Evolutionary conservation across 1,140 invertebrate genomes (phyloP).

Genomic region (Ceratina japonica): DNA sequence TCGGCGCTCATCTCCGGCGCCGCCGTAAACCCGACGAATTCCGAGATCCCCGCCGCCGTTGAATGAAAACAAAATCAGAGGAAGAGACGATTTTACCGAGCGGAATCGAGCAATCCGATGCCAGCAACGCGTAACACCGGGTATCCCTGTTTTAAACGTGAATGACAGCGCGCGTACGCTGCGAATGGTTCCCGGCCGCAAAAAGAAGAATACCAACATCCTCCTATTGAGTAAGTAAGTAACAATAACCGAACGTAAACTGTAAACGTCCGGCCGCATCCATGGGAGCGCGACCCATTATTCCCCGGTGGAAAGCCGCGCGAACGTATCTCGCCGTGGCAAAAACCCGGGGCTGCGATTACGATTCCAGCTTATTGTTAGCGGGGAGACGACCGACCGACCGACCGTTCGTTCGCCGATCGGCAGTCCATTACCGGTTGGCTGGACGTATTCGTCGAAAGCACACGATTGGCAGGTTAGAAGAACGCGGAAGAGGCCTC

Average conservation of each 20-base stretch:
- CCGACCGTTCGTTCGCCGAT: background rate
- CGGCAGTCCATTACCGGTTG: constrained; percentile 27
- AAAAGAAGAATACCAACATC: background rate
- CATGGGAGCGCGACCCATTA: background rate
- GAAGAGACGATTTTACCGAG: background rate
- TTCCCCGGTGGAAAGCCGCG: background rate
- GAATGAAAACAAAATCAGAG: too few species aligned
- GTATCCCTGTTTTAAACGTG: background rate
- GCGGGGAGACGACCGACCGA: background rate
- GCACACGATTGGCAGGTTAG: constrained; percentile 27
- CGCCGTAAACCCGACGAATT: background rate
- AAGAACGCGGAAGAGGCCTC: constrained; percentile 59
- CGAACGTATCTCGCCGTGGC: too few species aligned
- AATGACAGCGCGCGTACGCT: background rate
- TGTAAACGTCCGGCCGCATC: background rate
- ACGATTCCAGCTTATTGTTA: constrained; percentile 27
- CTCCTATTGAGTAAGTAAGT: background rate
- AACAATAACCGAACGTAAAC: constrained; percentile 25
- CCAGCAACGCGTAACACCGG: too few species aligned
- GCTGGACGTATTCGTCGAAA: constrained; percentile 42
- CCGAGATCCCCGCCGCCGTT: background rate
- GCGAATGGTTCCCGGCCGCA: background rate
- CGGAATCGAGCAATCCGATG: background rate
- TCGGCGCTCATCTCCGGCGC: background rate
- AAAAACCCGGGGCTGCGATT: constrained; percentile 8